Evolutionary conservation across 1,140 invertebrate species (phyloP), one percentile per base, ranked within the genome.

Genomic region (Cydia strobilella): DNA sequence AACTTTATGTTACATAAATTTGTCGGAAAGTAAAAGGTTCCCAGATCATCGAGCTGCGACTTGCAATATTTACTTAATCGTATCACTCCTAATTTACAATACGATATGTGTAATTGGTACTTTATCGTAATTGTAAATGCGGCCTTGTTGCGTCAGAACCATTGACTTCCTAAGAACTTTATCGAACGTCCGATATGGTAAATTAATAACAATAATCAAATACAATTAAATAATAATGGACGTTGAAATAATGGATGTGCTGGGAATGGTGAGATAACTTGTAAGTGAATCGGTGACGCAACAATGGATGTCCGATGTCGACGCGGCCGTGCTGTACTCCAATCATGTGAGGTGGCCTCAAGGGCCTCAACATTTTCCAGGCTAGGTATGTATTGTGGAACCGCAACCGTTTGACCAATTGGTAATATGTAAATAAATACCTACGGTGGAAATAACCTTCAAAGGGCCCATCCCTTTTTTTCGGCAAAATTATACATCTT

Each of bases 251-350:
- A 79, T 79, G 75, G 75, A 72, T 75, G 35, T 69, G 45, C 65
- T 62, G 75, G 72, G 76, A 75, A 73, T 74, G 63, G 72, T 48
- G 54, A 48, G 75, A 54, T 66, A 66, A 76, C 79, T 82, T 84
- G 79, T 83, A 65, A 78, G 80, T 86, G 81, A 85, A 85, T 83
- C 81, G 79, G 71, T 89, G 83, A 87, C 82, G 85, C 79, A 87
- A 89, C 80, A 79, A 79, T 80, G 80, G 75, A 69, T 78, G 76
- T 84, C 77, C 77, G 74, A 78, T 74, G 75, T 73, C 74, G 66
- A 62, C 31, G 35, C 27, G 62, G 69, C 54, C 63, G 72, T 63
- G 7, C 18, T 7, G 6, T 59, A 23, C 54, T 59, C 54, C 54
- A 12, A 12, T 59, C 54, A 59, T 18, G 3, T 20, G 48, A 51